Evolutionary conservation across 2,888 invertebrate genomes (phyloP).

Genomic region (Aphodius sticticus): DNA sequence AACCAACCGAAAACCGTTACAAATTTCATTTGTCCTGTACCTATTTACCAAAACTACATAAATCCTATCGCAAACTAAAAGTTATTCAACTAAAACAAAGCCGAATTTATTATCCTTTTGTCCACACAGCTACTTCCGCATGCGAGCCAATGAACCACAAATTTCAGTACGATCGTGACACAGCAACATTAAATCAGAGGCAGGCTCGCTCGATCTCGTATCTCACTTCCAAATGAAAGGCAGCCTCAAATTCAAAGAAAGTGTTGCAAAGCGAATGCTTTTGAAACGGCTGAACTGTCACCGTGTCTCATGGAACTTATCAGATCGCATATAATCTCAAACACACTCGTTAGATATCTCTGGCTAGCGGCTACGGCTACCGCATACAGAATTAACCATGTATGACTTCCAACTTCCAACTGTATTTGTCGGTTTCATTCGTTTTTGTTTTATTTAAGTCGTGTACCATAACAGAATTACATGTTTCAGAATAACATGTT

Average conservation of each 20-base stretch:
- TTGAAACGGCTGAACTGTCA: neutral
- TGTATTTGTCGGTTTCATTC: neutral
- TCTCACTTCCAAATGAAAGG: neutral
- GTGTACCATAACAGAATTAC: neutral
- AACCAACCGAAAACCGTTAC: neutral
- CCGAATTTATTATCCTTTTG: neutral
- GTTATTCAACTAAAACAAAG: neutral
- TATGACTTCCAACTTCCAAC: neutral
- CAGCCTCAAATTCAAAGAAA: conserved; percentile 4
- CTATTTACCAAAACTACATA: neutral
- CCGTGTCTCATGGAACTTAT: neutral
- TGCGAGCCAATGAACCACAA: neutral
- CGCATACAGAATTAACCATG: neutral
- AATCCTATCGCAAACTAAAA: neutral
- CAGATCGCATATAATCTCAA: neutral
- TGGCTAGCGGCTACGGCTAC: neutral
- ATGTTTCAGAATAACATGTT: neutral
- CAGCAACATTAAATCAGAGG: neutral
- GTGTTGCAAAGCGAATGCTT: neutral
- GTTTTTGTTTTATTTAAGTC: neutral
- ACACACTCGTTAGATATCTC: neutral
- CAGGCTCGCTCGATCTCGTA: neutral
- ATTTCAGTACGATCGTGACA: neutral
- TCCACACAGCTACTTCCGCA: neutral
- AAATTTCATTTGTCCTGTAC: neutral